Percentiles rank a stretch among this genome's conserved stretches.
Evolutionary conservation across 2,797 vertebrate genomes (phyloP).

Genomic region (Coilia nasus): DNA sequence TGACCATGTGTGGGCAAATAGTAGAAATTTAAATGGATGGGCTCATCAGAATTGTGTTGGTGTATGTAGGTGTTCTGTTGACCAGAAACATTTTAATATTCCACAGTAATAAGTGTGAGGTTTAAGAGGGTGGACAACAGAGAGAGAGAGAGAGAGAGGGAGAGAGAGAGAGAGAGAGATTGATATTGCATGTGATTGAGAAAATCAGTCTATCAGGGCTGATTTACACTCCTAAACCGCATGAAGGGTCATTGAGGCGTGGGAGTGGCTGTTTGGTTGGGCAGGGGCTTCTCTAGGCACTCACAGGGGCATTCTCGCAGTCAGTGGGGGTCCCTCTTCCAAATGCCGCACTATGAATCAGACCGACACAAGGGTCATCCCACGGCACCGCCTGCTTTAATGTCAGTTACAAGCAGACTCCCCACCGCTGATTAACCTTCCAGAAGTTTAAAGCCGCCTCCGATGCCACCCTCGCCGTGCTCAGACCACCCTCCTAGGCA

Average conservation of each 20-base stretch:
- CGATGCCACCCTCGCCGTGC: background rate
- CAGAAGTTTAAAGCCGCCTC: background rate
- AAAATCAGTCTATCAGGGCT: constrained; percentile 31
- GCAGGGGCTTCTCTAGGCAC: constrained; percentile 45
- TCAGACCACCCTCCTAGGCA: background rate
- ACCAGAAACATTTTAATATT: background rate
- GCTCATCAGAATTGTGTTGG: background rate
- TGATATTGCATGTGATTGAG: constrained; percentile 35
- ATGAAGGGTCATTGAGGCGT: constrained; percentile 46
- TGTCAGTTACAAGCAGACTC: background rate
- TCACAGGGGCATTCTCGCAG: constrained; percentile 61
- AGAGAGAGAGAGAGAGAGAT: background rate
- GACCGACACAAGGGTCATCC: constrained; percentile 42
- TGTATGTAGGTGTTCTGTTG: background rate
- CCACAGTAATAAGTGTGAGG: background rate
- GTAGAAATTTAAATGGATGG: background rate
- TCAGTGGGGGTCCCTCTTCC: constrained; percentile 38
- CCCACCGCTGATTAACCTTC: background rate
- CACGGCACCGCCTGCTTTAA: constrained; percentile 5
- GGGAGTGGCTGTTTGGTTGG: constrained; percentile 31
- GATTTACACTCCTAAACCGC: constrained; percentile 57
- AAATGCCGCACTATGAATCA: constrained; percentile 30
- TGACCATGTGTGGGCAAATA: background rate
- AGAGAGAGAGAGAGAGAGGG: background rate
- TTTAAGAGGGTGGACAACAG: background rate